Evolutionary conservation across 2,888 invertebrate species (phyloP), one percentile per base, ranked within the genome.

Genomic region (Tuberolachnus salignus): DNA sequence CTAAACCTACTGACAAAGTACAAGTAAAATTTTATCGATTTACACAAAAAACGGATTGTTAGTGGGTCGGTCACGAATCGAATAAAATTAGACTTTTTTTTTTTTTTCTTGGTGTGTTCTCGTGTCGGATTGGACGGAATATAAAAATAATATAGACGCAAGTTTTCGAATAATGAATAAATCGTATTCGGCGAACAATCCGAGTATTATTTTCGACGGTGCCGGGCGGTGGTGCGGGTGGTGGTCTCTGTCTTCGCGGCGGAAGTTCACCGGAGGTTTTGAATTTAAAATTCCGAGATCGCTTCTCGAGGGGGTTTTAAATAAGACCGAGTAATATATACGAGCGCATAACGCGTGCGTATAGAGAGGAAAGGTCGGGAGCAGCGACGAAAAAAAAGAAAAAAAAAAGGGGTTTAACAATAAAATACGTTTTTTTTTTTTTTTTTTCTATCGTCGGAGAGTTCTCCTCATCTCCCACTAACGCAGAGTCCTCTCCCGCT

Each of bases 231-330:
- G n/a, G 42, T 55, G 19, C 51, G 1, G 34, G 42, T 55, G 19
- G 67, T 2, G 34, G 51, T 53, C 26, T 69, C 51, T 34, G n/a
- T 1, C 59, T 1, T 59, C 4, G 16, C 26, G 26, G 26, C 59
- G 16, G 9, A 59, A n/a, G 70, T 70, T 70, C 34, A 34, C 63
- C 34, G 14, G 49, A 63, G 49, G 34, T 73, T 73, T 73, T 8
- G 44, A 59, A 71, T 57, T 71, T 71, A 26, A 63, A 73, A 73
- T 49, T 26, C 73, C 51, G 26, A 72, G 26, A 71, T 19, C n/a
- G 46, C 46, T 44, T 46, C 16, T 71, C n/a, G 46, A 46, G 23
- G 34, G 55, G n/a, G 23, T 19, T 59, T 72, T 72, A 70, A 34
- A 34, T 34, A 69, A 21, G 42, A 55, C 26, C 51, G 11, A 67